Conservation (phyloP, 2,797 vertebrate genomes). For the Chrosomus eos region DNA sequence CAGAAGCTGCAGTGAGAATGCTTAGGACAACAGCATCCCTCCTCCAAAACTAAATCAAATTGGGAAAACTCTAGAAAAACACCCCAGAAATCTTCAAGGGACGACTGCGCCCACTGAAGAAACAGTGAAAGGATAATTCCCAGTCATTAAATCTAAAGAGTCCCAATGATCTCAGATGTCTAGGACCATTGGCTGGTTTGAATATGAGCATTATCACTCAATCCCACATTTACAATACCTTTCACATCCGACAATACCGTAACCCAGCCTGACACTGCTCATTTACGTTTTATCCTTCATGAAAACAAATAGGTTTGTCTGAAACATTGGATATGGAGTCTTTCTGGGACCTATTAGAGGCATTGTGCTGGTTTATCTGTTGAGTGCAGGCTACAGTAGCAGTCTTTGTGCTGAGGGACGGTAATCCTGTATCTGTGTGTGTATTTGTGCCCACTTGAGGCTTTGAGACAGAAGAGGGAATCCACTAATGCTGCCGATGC, state of each 20-base stretch:
- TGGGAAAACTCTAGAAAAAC: slow-evolving; percentile 17
- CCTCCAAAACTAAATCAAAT: slow-evolving; percentile 27
- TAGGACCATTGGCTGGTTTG: slow-evolving; percentile 57
- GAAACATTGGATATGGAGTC: slow-evolving; percentile 75
- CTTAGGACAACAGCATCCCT: slow-evolving; percentile 25
- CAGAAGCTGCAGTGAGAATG: slow-evolving; percentile 9
- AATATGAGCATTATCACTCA: slow-evolving; percentile 81
- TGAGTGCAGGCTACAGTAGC: slow-evolving; percentile 77
- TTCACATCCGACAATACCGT: slow-evolving; percentile 77
- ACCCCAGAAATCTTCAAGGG: slow-evolving; percentile 14
- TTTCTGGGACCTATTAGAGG: slow-evolving; percentile 82
- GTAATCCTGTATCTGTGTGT: slow-evolving; percentile 48
- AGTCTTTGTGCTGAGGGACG: slow-evolving; percentile 69
- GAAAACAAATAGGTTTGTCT: slow-evolving; percentile 79
- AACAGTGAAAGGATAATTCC: slow-evolving; percentile 25
- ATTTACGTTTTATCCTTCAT: slow-evolving; percentile 82
- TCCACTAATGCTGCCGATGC: slow-evolving; percentile 46
- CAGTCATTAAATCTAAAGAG: slow-evolving; percentile 55
- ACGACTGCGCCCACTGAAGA: slow-evolving; percentile 28
- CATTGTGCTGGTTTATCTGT: slow-evolving; percentile 88
- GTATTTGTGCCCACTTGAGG: slow-evolving; percentile 43
- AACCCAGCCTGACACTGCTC: slow-evolving; percentile 75
- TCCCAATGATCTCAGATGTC: slow-evolving; percentile 67
- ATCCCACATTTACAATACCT: slow-evolving; percentile 81
- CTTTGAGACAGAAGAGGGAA: slow-evolving; percentile 39